Base-by-base conservation (phyloP, 2,888 invertebrate genomes). In the Zhuqinia jingwanae region DNA sequence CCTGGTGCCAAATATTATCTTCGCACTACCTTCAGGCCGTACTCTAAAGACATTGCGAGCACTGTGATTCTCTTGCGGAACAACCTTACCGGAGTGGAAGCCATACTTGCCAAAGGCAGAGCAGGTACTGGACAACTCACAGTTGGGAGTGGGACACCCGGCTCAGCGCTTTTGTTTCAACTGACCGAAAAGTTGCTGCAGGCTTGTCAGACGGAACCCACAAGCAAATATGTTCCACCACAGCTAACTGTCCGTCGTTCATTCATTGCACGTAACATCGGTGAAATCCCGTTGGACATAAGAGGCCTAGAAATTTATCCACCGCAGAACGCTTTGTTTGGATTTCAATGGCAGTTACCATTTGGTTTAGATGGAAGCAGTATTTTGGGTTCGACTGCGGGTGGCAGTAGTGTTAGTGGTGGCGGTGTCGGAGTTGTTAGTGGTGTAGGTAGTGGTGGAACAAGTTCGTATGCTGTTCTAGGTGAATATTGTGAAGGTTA, bases 1-100 rank as follows among this genome's bases (percentile, higher is more conserved):
- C 95, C 96, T 20, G 94, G 93, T 76, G 94, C 92, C 91, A 93
- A 93, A 91, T 92, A 93, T 58, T 80, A 88, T 25, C 78, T 91
- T 42, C 87, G 87, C 58, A 85, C 88, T 58, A 85, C 87, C 47
- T 91, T 91, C 82, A 79, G 84, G 65, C 91, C 91, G 17, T 65
- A 87, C 25, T 88, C 89, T n/a, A 90, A 89, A 83, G 89, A 91
- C 25, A 85, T 90, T 65, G 89, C 89, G n/a, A 89, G 88, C 36
- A 88, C 91, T 79, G 87, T 91, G 80, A 87, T 91, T 22, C 85
- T 91, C n/a, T 63, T 91, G 30, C 65, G 98, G 91, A 99, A 99
- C 92, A 99, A 99, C 92, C 93, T 99, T 91, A 99, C 99, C 0
- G 95, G 97, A 50, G 92, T 98, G 91, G 99, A 99, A 93, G 95